Percentiles rank a stretch among this genome's conserved stretches.
These are phyloP conservation scores for Sturnus vulgaris DNA, from an alignment of 2,113 vertebrate species.

Conservation along the genomic window DNA sequence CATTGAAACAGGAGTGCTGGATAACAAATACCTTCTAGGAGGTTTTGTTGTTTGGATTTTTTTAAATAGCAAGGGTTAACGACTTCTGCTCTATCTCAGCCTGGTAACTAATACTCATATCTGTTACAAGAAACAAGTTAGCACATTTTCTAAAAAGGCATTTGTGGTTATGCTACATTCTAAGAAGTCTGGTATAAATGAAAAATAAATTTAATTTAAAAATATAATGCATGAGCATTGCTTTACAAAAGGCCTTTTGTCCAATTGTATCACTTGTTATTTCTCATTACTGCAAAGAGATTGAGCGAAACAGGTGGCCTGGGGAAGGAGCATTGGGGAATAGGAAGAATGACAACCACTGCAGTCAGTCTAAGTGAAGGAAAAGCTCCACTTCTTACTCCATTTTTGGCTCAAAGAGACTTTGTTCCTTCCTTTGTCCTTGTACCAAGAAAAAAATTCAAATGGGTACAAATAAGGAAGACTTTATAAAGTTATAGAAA, in stretches of 20 bases:
- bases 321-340: not conserved
- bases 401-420: not conserved
- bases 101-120: not conserved
- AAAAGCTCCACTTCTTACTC: not conserved
- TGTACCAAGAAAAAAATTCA: not conserved
- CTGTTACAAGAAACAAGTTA: not conserved
- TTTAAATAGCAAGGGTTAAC: not conserved
- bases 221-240: not conserved
- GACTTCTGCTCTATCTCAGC: not conserved
- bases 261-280: not conserved
- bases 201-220: slow-evolving; percentile 3
- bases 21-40: not conserved
- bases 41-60: not conserved
- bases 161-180: not conserved
- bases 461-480: not conserved
- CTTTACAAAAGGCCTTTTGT: not conserved
- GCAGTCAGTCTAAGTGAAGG: not conserved
- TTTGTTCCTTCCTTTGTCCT: not conserved
- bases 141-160: not conserved
- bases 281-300: not conserved
- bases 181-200: not conserved
- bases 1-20: not conserved
- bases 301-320: not conserved
- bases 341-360: not conserved
- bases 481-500: not conserved